Evolutionary conservation across 2,797 vertebrate species (phyloP).

Genomic region (Tiaroga cobitis): DNA sequence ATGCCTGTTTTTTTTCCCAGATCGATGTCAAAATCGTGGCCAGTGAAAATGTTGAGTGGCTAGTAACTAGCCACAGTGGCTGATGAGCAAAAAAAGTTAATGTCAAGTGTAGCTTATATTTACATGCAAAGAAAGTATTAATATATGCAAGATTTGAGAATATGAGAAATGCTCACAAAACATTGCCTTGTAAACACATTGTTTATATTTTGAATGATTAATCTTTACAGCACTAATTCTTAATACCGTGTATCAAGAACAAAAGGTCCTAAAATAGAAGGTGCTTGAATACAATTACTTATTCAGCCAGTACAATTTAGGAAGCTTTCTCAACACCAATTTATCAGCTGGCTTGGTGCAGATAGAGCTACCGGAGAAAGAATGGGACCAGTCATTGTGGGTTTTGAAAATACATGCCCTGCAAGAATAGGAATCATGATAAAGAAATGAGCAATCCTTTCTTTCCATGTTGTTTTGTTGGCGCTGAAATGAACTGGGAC

Average conservation of each 20-base stretch:
- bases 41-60: too few relatives aligned
- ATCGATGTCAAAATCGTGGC: too few relatives aligned
- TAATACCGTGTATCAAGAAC: not conserved
- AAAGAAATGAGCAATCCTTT: slow-evolving; percentile 50
- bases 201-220: slow-evolving; percentile 12
- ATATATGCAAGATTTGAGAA: too few relatives aligned
- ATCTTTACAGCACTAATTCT: slow-evolving; percentile 9
- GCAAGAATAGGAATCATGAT: slow-evolving; percentile 35
- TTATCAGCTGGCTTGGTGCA: slow-evolving; percentile 29
- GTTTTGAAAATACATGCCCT: slow-evolving; percentile 36
- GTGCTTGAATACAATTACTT: not conserved
- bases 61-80: too few relatives aligned
- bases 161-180: not conserved
- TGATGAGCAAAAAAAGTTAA: too few relatives aligned
- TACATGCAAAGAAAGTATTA: not conserved
- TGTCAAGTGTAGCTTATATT: not conserved
- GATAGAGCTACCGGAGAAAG: slow-evolving; percentile 22
- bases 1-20: too few relatives aligned
- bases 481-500: slow-evolving; percentile 37
- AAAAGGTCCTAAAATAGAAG: slow-evolving; percentile 10
- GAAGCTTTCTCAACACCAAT: not conserved
- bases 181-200: not conserved
- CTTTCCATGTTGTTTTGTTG: slow-evolving; percentile 48
- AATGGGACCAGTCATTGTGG: slow-evolving; percentile 25
- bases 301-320: slow-evolving; percentile 8